Conservation (phyloP, 2,113 vertebrate species). For the Pseudopipra pipra region DNA sequence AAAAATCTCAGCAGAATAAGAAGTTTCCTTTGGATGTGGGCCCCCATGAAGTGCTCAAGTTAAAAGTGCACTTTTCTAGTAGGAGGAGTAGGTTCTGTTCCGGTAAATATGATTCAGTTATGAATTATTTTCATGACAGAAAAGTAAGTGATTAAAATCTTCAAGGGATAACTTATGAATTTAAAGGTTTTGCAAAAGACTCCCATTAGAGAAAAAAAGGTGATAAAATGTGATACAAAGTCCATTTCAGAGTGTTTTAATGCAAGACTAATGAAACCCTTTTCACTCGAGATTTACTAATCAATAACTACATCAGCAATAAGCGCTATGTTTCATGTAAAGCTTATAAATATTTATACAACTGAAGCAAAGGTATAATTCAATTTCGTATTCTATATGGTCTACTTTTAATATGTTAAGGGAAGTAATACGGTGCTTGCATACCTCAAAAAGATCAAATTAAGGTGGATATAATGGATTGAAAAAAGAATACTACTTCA, state of each 20-base stretch:
- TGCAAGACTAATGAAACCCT: not conserved
- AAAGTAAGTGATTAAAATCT: conserved; percentile 38
- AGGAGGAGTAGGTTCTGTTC: not conserved
- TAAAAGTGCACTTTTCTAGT: not conserved
- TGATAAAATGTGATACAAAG: not conserved
- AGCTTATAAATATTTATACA: conserved; percentile 33
- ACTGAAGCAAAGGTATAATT: not conserved
- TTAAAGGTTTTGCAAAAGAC: conserved; percentile 24
- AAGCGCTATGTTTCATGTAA: conserved; percentile 27
- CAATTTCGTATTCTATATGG: not conserved
- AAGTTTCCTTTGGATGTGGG: not conserved
- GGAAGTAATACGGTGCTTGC: not conserved
- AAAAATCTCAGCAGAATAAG: not conserved
- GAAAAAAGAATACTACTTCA: not conserved
- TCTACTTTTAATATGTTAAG: conserved; percentile 1
- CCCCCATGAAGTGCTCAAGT: not conserved
- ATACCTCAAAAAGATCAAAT: not conserved
- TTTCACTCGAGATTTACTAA: conserved; percentile 16
- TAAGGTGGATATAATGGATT: not conserved
- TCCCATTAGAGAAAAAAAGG: not conserved
- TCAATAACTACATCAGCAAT: conserved; percentile 4
- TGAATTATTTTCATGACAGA: conserved; percentile 27
- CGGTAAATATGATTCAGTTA: conserved; percentile 12
- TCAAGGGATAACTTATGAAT: conserved; percentile 12
- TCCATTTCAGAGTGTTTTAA: conserved; percentile 13